Percentiles rank a stretch among this genome's conserved stretches.
Conservation (phyloP, 2,888 invertebrate species). For the Pseudococcus longispinus region DNA sequence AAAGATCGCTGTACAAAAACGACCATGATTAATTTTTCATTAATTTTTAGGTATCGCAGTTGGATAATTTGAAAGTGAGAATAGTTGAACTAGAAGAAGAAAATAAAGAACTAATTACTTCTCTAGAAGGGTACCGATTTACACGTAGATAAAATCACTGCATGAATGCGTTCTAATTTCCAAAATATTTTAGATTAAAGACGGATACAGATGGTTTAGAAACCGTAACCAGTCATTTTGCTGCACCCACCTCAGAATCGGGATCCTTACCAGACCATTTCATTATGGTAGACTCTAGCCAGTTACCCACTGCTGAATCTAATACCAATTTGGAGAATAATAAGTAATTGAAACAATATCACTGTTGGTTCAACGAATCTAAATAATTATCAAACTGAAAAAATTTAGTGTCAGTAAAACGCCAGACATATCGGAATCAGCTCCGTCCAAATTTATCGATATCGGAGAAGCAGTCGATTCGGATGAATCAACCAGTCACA, state of each 20-base stretch:
- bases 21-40: neutral
- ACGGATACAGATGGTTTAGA: conserved; percentile 59
- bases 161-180: neutral
- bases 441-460: neutral
- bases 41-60: conserved; percentile 61
- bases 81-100: conserved; percentile 68
- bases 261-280: conserved; percentile 71
- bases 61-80: conserved; percentile 68
- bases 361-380: neutral
- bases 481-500: conserved; percentile 35
- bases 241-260: conserved; percentile 63
- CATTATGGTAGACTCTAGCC: conserved; percentile 68
- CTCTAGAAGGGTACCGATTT: neutral
- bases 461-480: conserved; percentile 3
- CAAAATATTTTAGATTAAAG: conserved; percentile 45
- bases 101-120: conserved; percentile 65
- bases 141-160: neutral
- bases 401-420: neutral
- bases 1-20: neutral
- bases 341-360: neutral
- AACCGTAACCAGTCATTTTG: conserved; percentile 61
- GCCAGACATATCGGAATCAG: neutral
- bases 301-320: conserved; percentile 34
- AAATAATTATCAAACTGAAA: neutral
- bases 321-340: neutral